phyloP scores from a whole-genome alignment of 2,888 invertebrate genomes.

The Watsonalla binaria region DNA sequence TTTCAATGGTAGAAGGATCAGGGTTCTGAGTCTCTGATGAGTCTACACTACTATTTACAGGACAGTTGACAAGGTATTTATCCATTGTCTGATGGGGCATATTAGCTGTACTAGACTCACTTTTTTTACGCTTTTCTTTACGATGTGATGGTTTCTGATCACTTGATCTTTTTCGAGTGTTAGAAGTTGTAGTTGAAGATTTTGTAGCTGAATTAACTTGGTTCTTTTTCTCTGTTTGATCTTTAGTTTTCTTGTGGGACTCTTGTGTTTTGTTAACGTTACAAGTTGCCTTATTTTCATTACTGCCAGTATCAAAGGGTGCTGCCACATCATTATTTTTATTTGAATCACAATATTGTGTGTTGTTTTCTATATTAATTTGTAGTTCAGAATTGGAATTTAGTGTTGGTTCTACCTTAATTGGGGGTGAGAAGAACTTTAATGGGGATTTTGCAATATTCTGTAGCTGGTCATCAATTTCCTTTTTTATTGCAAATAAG shows the following conservation, averaged over 20 bases:
- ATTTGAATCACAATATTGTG: background rate
- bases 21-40: constrained; percentile 41
- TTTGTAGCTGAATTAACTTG: constrained; percentile 19
- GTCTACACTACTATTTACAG: constrained; percentile 42
- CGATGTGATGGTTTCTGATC: constrained; percentile 67
- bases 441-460: constrained; percentile 32
- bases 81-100: constrained; percentile 31
- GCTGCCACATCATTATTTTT: background rate
- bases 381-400: background rate
- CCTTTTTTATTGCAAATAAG: constrained; percentile 21
- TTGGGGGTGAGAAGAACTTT: constrained; percentile 18
- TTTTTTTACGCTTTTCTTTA: constrained; percentile 72
- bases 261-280: constrained; percentile 21
- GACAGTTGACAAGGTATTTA: constrained; percentile 32
- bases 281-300: constrained; percentile 15
- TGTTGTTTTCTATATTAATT: background rate
- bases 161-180: constrained; percentile 57
- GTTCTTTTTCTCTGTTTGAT: constrained; percentile 9
- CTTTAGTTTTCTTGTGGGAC: constrained; percentile 21
- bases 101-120: constrained; percentile 32
- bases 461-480: constrained; percentile 35
- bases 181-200: constrained; percentile 26
- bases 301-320: background rate
- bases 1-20: constrained; percentile 33
- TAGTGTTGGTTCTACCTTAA: background rate